phyloP scores from a whole-genome alignment of 2,113 vertebrate genomes.

The Condylura cristata region DNA sequence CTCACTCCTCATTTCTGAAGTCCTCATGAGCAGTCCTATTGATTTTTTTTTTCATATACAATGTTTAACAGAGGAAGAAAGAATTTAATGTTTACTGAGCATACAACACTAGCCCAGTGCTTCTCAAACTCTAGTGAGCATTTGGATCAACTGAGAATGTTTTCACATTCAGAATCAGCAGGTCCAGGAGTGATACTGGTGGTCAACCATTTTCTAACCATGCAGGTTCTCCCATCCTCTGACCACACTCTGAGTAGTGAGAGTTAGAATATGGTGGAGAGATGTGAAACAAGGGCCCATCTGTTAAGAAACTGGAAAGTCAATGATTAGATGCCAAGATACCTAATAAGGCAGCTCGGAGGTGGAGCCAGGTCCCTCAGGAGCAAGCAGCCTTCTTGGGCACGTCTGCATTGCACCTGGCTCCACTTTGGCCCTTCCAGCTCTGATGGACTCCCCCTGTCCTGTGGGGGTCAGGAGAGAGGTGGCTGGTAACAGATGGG shows the following conservation, averaged over 20 bases:
- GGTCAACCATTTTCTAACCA: no score
- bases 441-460: accelerated
- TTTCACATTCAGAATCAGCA: neutral
- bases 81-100: constrained; percentile 4
- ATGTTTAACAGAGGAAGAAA: constrained; percentile 41
- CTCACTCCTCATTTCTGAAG: neutral
- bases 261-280: neutral
- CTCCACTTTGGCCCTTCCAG: neutral
- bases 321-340: no score
- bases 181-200: neutral
- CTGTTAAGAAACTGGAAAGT: neutral
- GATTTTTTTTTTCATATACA: constrained; percentile 37
- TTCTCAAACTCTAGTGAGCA: neutral
- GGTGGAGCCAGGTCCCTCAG: neutral
- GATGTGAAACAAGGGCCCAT: neutral
- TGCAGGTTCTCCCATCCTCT: neutral
- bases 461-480: accelerated
- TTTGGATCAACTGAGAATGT: neutral
- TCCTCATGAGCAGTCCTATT: neutral
- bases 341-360: neutral
- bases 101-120: neutral
- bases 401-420: neutral
- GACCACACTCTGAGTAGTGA: neutral
- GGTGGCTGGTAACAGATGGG: neutral
- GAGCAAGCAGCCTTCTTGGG: neutral